Evolutionary conservation across 1,140 invertebrate species (phyloP).

Genomic region (Pseudomyrmex dendroicus): DNA sequence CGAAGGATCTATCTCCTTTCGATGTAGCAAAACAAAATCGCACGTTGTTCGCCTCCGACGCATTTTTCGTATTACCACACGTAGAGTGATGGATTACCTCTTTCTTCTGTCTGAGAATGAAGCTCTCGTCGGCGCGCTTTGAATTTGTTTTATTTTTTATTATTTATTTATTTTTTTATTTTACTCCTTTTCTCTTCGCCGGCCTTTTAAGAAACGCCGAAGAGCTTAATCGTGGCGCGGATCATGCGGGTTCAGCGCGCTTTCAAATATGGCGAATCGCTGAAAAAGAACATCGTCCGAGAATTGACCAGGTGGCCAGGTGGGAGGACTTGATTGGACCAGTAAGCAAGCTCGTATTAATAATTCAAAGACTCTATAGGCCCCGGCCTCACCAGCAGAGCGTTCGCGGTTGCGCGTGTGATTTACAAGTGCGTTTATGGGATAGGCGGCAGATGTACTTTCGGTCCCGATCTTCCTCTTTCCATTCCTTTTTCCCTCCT

Average conservation of each 20-base stretch:
- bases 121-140: conserved; percentile 64
- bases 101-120: conserved; percentile 61
- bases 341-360: conserved; percentile 80
- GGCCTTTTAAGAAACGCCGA: conserved; percentile 65
- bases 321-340: conserved; percentile 81
- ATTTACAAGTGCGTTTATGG: conserved; percentile 83
- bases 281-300: conserved; percentile 70
- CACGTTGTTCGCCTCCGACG: not conserved
- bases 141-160: conserved; percentile 42
- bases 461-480: conserved; percentile 51
- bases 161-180: not conserved
- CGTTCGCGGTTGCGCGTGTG: conserved; percentile 66
- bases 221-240: conserved; percentile 72
- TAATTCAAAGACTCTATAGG: conserved; percentile 78
- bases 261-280: conserved; percentile 73
- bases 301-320: conserved; percentile 78
- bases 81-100: conserved; percentile 62
- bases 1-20: not conserved
- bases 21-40: conserved; percentile 31
- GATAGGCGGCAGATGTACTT: conserved; percentile 80
- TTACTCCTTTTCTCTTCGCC: conserved; percentile 10
- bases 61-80: conserved; percentile 48
- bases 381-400: conserved; percentile 48
- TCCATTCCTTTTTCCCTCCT: not conserved
- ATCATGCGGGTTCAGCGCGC: conserved; percentile 72